Conservation (phyloP, 2,113 vertebrate genomes). For the Tautogolabrus adspersus region DNA sequence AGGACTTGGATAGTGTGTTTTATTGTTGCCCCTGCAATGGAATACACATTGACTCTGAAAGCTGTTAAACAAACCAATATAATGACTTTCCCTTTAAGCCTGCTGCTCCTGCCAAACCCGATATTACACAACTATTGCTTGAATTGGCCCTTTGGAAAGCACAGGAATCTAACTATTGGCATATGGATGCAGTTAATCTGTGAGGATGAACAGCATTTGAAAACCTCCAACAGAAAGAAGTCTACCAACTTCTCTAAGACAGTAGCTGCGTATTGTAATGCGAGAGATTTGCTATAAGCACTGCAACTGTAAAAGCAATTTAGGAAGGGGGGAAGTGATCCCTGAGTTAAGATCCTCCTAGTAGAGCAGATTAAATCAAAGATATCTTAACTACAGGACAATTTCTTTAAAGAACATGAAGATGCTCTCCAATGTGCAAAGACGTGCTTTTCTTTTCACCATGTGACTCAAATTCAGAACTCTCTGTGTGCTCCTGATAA, state of each 20-base stretch:
- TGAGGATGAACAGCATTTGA: background rate
- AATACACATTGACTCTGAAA: constrained; percentile 12
- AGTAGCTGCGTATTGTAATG: background rate
- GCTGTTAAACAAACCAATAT: constrained; percentile 21
- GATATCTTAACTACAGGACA: background rate
- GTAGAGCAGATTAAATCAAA: background rate
- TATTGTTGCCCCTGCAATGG: constrained; percentile 13
- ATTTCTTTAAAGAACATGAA: background rate
- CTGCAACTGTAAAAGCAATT: background rate
- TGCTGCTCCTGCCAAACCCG: constrained; percentile 31
- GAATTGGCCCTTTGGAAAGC: constrained; percentile 28
- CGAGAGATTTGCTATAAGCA: background rate
- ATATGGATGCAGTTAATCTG: constrained; percentile 65
- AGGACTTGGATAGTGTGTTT: constrained; percentile 8
- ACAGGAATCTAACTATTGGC: constrained; percentile 40
- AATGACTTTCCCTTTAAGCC: constrained; percentile 36
- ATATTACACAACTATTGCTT: constrained; percentile 57
- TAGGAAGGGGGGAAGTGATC: background rate
- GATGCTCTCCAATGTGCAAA: background rate
- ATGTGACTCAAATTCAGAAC: background rate
- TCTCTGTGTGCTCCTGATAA: background rate
- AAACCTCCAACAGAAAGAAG: constrained; percentile 15
- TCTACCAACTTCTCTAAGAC: background rate
- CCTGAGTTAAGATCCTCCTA: too few species aligned
- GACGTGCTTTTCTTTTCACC: background rate